These are phyloP conservation scores for Pasiphila rectangulata DNA, from an alignment of 2,888 invertebrate species.

Conservation along the genomic window DNA sequence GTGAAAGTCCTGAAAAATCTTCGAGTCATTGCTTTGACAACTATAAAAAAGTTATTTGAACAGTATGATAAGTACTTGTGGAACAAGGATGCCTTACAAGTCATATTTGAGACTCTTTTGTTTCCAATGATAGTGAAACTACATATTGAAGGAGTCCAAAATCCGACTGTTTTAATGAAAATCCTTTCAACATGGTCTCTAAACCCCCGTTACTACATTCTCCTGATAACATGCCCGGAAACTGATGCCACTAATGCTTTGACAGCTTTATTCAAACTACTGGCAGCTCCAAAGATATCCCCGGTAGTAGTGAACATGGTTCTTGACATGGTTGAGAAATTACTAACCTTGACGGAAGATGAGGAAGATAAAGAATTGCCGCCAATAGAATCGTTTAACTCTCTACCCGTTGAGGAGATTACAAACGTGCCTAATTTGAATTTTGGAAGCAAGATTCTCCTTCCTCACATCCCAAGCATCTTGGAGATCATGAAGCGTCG, in stretches of 20 bases:
- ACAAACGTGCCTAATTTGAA: conserved; percentile 71
- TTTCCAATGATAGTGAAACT: conserved; percentile 90
- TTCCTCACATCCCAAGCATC: conserved; percentile 87
- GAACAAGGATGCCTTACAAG: conserved; percentile 84
- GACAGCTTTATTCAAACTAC: conserved; percentile 84
- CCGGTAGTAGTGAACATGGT: conserved; percentile 84
- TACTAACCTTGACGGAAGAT: conserved; percentile 84
- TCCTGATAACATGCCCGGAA: conserved; percentile 83
- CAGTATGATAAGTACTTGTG: conserved; percentile 90
- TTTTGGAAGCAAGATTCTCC: conserved; percentile 86
- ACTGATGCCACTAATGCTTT: conserved; percentile 80
- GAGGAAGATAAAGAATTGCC: conserved; percentile 72
- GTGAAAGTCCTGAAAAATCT: conserved; percentile 84
- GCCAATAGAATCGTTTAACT: conserved; percentile 61
- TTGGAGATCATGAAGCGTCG: conserved; percentile 85
- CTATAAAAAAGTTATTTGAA: conserved; percentile 87
- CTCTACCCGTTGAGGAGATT: conserved; percentile 44
- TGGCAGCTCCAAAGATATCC: conserved; percentile 85
- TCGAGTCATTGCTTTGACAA: conserved; percentile 81
- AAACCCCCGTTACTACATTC: conserved; percentile 87
- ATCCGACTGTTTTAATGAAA: conserved; percentile 90
- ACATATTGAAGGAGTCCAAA: conserved; percentile 89
- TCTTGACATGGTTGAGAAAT: conserved; percentile 87
- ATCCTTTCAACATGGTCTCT: conserved; percentile 90
- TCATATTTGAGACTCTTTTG: conserved; percentile 88